Conservation (phyloP, 2,113 vertebrate genomes). For the Narcine bancroftii region DNA sequence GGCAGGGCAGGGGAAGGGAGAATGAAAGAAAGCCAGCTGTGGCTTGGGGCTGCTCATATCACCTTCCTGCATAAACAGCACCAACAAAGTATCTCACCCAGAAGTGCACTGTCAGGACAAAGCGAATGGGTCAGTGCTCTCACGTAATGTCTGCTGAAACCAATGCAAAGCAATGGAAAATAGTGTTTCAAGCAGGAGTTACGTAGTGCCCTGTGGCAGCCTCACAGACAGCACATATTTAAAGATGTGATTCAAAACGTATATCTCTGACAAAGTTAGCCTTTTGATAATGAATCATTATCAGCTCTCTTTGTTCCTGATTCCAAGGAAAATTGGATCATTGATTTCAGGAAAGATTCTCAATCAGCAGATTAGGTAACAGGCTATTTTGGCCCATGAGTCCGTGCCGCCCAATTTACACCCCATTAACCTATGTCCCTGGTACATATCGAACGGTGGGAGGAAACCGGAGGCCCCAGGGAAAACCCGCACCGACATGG, state of each 20-base stretch:
- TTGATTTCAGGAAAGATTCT: neutral
- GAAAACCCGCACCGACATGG: no score
- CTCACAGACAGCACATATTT: neutral
- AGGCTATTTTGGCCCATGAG: no score
- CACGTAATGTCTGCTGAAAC: neutral
- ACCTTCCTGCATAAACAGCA: conserved; percentile 21
- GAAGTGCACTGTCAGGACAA: conserved; percentile 28
- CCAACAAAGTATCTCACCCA: conserved; percentile 19
- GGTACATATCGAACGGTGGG: no score
- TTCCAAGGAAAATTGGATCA: neutral
- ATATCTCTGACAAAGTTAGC: neutral
- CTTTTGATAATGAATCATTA: neutral
- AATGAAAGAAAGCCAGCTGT: conserved; percentile 16
- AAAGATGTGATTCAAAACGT: neutral
- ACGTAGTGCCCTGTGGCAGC: neutral
- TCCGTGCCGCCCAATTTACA: no score
- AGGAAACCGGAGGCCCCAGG: no score
- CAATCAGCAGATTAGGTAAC: neutral
- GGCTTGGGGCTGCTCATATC: neutral
- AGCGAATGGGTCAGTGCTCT: neutral
- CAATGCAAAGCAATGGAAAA: neutral
- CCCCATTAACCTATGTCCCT: no score
- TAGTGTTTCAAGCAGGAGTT: neutral
- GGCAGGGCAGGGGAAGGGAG: neutral
- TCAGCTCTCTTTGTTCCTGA: neutral